Conservation (phyloP, 92 coral and sea anemone genomes). For the Epizoanthus scotinus region DNA sequence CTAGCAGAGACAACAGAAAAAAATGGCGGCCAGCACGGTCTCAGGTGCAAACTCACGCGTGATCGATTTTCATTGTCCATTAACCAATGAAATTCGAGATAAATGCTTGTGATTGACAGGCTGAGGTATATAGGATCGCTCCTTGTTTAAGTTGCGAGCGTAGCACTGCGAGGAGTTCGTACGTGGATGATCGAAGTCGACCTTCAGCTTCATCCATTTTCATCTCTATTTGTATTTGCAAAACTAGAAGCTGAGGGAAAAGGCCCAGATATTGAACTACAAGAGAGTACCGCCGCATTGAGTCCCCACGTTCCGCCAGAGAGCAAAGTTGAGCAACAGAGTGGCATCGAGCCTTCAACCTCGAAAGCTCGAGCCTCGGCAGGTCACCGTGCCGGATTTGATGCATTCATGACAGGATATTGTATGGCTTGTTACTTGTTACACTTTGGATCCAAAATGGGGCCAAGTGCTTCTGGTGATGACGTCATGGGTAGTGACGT, state of each 20-base stretch:
- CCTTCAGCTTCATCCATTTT: neutral
- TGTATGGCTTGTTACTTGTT: slow-evolving; percentile 81
- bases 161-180: no score
- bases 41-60: no score
- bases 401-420: slow-evolving; percentile 98
- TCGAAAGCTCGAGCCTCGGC: slow-evolving; percentile 59
- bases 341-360: neutral
- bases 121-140: no score
- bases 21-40: no score
- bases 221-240: neutral
- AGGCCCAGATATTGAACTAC: neutral
- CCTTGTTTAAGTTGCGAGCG: no score
- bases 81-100: no score
- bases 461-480: slow-evolving; percentile 8
- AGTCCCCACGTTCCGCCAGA: neutral
- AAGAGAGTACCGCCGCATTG: neutral
- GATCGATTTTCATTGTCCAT: no score
- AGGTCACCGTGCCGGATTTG: slow-evolving; percentile 98
- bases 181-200: no score
- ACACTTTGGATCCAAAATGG: slow-evolving; percentile 41
- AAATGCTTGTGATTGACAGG: no score
- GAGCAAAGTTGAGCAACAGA: neutral
- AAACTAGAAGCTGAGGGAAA: slow-evolving; percentile 10
- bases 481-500: slow-evolving; percentile 25
- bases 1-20: no score